phyloP scores from a whole-genome alignment of 2,888 invertebrate species.

The Xylophagus ater region DNA sequence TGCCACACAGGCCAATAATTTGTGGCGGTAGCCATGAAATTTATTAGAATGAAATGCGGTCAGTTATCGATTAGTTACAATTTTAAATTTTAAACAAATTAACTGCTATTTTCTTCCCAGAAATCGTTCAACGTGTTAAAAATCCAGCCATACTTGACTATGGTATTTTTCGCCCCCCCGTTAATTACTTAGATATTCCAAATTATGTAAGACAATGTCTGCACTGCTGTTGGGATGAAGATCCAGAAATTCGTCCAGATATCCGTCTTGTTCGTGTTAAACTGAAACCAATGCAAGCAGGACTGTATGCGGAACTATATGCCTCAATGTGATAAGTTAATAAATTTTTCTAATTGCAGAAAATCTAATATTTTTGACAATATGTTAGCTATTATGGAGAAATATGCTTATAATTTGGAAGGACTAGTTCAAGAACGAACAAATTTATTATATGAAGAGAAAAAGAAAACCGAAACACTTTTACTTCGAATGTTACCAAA shows the following conservation, averaged over 20 bases:
- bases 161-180: constrained; percentile 52
- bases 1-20: too few relatives aligned
- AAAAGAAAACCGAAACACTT: constrained; percentile 72
- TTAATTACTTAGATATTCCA: constrained; percentile 53
- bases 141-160: constrained; percentile 40
- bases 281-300: constrained; percentile 71
- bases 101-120: constrained; percentile 28
- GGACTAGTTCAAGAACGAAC: constrained; percentile 73
- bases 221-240: constrained; percentile 71
- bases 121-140: constrained; percentile 48
- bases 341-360: constrained; percentile 35
- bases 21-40: too few relatives aligned
- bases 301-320: constrained; percentile 41
- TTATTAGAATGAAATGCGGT: too few relatives aligned
- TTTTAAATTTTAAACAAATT: constrained; percentile 4
- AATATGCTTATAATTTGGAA: constrained; percentile 78
- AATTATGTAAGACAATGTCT: constrained; percentile 65
- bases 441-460: constrained; percentile 68
- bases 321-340: neutral
- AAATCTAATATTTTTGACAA: constrained; percentile 82
- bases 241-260: constrained; percentile 60
- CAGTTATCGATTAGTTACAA: neutral
- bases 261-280: constrained; percentile 61
- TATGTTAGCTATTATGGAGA: constrained; percentile 84
- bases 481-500: constrained; percentile 77